These are phyloP conservation scores for Oceanodroma leucorhoa DNA, from an alignment of 2,797 vertebrate genomes.

Conservation along the genomic window DNA sequence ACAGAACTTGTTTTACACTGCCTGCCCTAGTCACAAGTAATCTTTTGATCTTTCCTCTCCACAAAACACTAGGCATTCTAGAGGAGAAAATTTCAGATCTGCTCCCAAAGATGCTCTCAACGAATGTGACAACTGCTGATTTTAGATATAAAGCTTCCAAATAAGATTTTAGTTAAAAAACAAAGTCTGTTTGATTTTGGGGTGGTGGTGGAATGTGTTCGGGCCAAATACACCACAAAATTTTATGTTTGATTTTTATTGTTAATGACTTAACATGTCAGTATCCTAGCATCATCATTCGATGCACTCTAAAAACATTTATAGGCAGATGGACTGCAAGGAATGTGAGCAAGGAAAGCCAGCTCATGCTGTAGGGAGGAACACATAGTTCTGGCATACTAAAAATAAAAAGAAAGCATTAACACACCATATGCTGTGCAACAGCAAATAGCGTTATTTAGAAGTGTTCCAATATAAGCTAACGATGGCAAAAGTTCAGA, in stretches of 20 bases:
- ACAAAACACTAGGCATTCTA: background rate
- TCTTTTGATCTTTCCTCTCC: background rate
- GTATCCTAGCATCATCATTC: background rate
- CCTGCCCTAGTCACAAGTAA: background rate
- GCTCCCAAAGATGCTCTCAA: background rate
- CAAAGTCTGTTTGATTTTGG: background rate
- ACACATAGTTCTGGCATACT: slow-evolving; percentile 46
- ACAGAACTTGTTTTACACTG: background rate
- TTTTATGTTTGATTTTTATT: background rate
- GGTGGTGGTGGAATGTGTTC: background rate
- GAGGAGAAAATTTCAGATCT: background rate
- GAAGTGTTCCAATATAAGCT: background rate
- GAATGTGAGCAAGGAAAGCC: slow-evolving; percentile 44
- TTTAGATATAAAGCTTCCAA: background rate
- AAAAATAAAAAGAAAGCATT: slow-evolving; percentile 63
- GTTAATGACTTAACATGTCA: background rate
- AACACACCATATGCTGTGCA: slow-evolving; percentile 5
- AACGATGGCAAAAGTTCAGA: background rate
- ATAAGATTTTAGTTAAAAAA: background rate
- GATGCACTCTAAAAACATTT: background rate
- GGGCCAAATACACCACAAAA: background rate
- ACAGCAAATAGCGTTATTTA: background rate
- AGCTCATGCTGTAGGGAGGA: slow-evolving; percentile 35
- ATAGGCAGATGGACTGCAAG: slow-evolving; percentile 49
- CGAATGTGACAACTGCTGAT: background rate